phyloP scores from a whole-genome alignment of 1,140 invertebrate species.

The Meteorus sp. region DNA sequence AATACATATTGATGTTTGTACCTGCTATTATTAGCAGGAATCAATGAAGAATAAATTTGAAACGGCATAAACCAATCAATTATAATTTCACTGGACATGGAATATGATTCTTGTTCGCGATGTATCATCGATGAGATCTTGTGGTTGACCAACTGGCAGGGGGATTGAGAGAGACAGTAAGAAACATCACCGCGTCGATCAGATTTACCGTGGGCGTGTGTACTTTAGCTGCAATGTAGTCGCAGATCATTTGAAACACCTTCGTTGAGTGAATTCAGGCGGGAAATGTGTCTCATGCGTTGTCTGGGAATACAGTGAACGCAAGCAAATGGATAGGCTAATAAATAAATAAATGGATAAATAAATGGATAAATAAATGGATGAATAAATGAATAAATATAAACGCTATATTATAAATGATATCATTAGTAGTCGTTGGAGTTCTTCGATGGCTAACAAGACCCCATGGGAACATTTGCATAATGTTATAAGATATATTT shows the following conservation, averaged over 20 bases:
- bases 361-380: neutral
- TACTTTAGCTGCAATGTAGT: neutral
- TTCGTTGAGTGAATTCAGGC: conserved; percentile 1
- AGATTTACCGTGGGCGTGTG: neutral
- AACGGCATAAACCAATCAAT: conserved; percentile 9
- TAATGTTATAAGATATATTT: too few relatives aligned
- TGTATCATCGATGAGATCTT: too few relatives aligned
- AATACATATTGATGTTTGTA: too few relatives aligned
- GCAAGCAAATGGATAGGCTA: too few relatives aligned
- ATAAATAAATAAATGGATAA: too few relatives aligned
- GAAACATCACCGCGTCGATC: conserved; percentile 13
- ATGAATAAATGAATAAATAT: too few relatives aligned
- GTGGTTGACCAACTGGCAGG: too few relatives aligned
- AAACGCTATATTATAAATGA: conserved; percentile 12
- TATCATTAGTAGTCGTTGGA: neutral
- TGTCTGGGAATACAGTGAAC: too few relatives aligned
- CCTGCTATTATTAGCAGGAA: neutral
- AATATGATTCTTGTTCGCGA: too few relatives aligned
- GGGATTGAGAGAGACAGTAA: too few relatives aligned
- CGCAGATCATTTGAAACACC: conserved; percentile 9
- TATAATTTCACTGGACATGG: neutral
- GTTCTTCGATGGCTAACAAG: neutral
- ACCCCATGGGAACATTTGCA: too few relatives aligned
- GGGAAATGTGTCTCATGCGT: neutral
- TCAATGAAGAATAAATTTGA: neutral